Percentiles rank a stretch among this genome's conserved stretches.
Evolutionary conservation across 2,113 vertebrate genomes (phyloP).

Genomic region (Brachyhypopomus occidentalis): DNA sequence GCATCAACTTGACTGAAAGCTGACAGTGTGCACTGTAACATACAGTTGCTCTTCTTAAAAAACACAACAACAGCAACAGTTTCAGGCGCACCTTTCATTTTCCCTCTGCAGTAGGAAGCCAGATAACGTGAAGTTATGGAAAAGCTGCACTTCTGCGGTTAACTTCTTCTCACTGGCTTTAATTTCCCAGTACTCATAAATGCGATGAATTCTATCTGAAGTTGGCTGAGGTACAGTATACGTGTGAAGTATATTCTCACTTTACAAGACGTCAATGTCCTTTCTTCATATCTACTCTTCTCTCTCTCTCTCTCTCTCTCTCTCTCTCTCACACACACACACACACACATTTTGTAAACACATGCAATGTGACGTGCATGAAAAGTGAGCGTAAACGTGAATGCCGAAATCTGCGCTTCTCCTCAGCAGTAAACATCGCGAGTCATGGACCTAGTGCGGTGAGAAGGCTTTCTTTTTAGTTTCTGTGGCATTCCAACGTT

Average conservation of each 20-base stretch:
- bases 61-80: too few species aligned
- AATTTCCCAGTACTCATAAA: neutral
- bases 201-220: neutral
- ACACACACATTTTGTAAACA: constrained; percentile 35
- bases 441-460: constrained; percentile 38
- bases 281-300: neutral
- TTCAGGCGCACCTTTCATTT: neutral
- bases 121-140: neutral
- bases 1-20: too few species aligned
- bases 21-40: too few species aligned
- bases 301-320: neutral
- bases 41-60: too few species aligned
- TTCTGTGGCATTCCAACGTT: neutral
- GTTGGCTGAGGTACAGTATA: neutral
- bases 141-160: neutral
- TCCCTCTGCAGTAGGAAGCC: neutral
- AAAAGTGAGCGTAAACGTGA: constrained; percentile 15
- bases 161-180: neutral
- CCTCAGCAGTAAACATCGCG: neutral
- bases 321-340: constrained; percentile 16
- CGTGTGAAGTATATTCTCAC: neutral
- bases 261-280: neutral
- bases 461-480: neutral
- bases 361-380: constrained; percentile 37
- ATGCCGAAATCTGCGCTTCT: neutral